A percentile compares a stretch with the other conserved stretches of the same genome.
These are phyloP conservation scores for Porphyrio hochstetteri DNA, from an alignment of 2,113 vertebrate genomes.

Conservation along the genomic window DNA sequence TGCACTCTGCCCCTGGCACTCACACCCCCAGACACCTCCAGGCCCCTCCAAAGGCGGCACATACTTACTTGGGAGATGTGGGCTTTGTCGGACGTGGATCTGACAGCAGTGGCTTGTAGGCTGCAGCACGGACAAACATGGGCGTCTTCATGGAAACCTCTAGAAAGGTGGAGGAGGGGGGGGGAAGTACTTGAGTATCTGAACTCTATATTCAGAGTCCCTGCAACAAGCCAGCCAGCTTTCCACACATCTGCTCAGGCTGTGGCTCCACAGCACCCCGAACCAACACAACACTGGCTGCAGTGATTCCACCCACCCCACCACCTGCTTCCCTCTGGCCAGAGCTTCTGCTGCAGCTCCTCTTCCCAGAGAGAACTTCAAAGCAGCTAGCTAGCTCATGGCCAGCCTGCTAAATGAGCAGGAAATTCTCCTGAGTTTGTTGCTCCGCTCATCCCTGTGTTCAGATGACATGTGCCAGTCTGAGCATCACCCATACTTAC, in stretches of 20 bases:
- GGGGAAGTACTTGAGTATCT: background rate
- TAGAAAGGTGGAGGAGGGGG: background rate
- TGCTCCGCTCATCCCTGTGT: too few relatives aligned
- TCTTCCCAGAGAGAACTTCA: background rate
- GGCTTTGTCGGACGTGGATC: background rate
- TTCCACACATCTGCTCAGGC: background rate
- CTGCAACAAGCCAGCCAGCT: background rate
- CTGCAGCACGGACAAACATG: background rate
- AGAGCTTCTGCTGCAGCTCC: background rate
- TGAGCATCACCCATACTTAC: background rate
- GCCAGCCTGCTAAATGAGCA: background rate
- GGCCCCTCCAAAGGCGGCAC: background rate
- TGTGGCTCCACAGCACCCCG: background rate
- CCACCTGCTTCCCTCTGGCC: background rate
- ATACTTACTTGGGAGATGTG: conserved; percentile 46
- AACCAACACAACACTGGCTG: background rate
- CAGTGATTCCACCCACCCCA: background rate
- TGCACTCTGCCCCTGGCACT: too few relatives aligned
- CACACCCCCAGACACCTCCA: background rate
- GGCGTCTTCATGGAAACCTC: conserved; percentile 44
- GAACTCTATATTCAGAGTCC: background rate
- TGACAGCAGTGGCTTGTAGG: background rate
- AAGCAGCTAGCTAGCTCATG: background rate
- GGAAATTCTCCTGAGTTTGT: background rate
- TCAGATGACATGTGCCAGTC: background rate